These are phyloP conservation scores for Hydriomena furcata DNA, from an alignment of 2,888 invertebrate genomes.

Conservation along the genomic window DNA sequence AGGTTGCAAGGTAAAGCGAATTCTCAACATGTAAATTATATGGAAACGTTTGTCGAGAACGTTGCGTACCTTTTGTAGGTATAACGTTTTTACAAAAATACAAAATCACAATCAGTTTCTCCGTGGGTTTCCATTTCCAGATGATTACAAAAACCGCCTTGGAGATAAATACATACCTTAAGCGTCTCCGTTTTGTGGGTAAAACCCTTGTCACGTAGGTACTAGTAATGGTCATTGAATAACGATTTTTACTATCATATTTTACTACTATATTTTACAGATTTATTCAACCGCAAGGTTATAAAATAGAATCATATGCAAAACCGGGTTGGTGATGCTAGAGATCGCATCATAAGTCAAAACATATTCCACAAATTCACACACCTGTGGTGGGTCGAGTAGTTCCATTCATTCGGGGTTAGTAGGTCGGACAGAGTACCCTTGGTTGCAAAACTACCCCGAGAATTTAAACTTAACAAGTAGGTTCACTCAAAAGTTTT, in stretches of 20 bases:
- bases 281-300: background rate
- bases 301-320: background rate
- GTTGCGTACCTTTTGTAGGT: no score
- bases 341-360: conserved; percentile 12
- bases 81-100: no score
- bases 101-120: no score
- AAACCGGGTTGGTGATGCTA: background rate
- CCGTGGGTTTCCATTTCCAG: no score
- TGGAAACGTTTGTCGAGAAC: no score
- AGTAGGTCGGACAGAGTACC: conserved; percentile 47
- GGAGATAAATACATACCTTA: no score
- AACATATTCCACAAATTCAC: conserved; percentile 23
- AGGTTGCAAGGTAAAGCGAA: no score
- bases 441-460: conserved; percentile 36
- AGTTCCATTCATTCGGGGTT: conserved; percentile 42
- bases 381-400: conserved; percentile 28
- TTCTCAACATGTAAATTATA: no score
- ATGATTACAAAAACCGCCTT: no score
- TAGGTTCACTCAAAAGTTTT: conserved; percentile 31
- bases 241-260: background rate
- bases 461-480: conserved; percentile 38
- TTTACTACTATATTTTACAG: no score
- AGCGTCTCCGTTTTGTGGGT: background rate
- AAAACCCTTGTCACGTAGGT: conserved; percentile 2
- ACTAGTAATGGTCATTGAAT: conserved; percentile 1